phyloP scores from a whole-genome alignment of 1,140 invertebrate species.

The Bradynema listronoti region DNA sequence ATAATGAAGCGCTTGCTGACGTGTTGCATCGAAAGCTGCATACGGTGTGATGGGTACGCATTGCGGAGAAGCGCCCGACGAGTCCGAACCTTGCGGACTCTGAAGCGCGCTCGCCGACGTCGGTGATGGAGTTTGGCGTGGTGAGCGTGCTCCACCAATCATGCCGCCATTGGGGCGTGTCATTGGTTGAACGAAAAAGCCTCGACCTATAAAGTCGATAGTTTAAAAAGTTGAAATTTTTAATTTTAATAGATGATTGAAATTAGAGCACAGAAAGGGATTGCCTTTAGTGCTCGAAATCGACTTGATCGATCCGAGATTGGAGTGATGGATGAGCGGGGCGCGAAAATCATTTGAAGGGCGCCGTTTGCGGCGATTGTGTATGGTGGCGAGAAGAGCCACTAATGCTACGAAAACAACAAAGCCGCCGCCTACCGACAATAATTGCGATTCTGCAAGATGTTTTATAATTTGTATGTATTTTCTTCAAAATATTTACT shows the following conservation, averaged over 20 bases:
- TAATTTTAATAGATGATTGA: neutral
- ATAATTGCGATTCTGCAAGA: constrained; percentile 34
- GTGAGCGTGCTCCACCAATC: neutral
- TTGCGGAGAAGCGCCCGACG: constrained; percentile 20
- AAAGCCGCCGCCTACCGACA: constrained; percentile 33
- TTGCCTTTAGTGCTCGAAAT: constrained; percentile 16
- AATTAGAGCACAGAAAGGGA: neutral
- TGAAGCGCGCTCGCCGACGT: neutral
- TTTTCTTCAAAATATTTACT: too few species aligned
- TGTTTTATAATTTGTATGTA: too few species aligned
- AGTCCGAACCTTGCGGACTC: neutral
- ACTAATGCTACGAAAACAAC: constrained; percentile 29
- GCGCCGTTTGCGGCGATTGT: constrained; percentile 32
- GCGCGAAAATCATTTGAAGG: constrained; percentile 27
- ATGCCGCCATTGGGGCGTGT: too few species aligned
- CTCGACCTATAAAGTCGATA: too few species aligned
- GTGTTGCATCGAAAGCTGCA: constrained; percentile 24
- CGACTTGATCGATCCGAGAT: neutral
- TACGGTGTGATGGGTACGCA: constrained; percentile 36
- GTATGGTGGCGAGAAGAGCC: constrained; percentile 32
- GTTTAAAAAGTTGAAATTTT: too few species aligned
- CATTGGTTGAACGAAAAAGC: too few species aligned
- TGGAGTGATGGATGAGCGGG: constrained; percentile 29
- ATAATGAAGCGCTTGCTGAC: too few species aligned
- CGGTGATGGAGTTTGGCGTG: neutral